Conservation (phyloP, 2,113 vertebrate genomes). For the Oceanodroma tethys region DNA sequence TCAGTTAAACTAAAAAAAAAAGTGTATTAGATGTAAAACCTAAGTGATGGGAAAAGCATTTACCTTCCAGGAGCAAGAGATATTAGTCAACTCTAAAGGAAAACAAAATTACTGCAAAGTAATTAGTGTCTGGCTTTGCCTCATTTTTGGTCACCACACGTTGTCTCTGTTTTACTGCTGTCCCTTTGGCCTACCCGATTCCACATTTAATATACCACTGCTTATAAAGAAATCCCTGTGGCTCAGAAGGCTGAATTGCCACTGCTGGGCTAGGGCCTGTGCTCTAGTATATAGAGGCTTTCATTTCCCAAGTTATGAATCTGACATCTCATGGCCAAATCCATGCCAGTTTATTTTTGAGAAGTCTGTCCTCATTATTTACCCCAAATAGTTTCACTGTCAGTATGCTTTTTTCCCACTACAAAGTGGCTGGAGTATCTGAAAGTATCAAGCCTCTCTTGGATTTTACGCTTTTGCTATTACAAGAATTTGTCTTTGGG, state of each 20-base stretch:
- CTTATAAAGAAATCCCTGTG: constrained; percentile 56
- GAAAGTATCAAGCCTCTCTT: constrained; percentile 41
- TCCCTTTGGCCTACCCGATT: constrained; percentile 15
- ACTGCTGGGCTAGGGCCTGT: constrained; percentile 11
- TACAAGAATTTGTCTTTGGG: constrained; percentile 64
- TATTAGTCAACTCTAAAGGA: not conserved
- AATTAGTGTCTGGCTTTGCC: constrained; percentile 27
- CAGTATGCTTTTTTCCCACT: not conserved
- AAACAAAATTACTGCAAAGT: constrained; percentile 19
- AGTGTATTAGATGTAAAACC: not conserved
- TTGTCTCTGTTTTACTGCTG: constrained; percentile 40
- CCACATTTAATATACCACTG: constrained; percentile 53
- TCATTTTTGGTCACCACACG: constrained; percentile 40
- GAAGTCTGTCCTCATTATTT: constrained; percentile 58
- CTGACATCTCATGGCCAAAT: constrained; percentile 58
- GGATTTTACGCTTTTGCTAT: constrained; percentile 57
- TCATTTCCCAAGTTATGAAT: constrained; percentile 63
- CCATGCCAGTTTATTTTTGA: constrained; percentile 51
- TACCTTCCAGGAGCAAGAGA: not conserved
- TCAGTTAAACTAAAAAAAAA: not conserved
- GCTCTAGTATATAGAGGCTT: constrained; percentile 32
- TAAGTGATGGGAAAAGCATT: not conserved
- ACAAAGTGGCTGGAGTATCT: not conserved
- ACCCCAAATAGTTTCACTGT: constrained; percentile 49
- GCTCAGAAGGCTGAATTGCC: constrained; percentile 49